Conservation (phyloP, 2,797 vertebrate species). For the Xerus rutilus region DNA sequence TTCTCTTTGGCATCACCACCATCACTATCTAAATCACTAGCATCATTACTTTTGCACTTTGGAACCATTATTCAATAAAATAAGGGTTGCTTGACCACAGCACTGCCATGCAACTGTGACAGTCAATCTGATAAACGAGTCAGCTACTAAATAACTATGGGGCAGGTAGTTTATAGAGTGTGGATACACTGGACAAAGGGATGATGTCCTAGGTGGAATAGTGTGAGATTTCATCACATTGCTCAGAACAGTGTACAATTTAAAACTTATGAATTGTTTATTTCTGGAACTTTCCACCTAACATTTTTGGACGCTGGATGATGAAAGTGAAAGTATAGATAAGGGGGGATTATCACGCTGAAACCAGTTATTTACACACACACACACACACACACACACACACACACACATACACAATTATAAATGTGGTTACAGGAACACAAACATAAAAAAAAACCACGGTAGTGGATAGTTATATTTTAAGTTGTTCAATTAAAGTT, state of each 20-base stretch:
- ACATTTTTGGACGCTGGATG: neutral
- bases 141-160: neutral
- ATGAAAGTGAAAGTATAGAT: neutral
- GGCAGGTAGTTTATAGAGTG: neutral
- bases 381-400: neutral
- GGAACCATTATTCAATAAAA: neutral
- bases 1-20: neutral
- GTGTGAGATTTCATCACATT: neutral
- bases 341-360: neutral
- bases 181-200: neutral
- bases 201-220: no score
- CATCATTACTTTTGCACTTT: neutral
- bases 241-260: neutral
- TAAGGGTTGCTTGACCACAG: neutral
- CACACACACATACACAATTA: neutral
- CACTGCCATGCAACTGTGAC: neutral
- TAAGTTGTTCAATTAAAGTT: conserved; percentile 22
- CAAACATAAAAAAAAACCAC: neutral
- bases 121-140: neutral
- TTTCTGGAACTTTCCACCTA: neutral
- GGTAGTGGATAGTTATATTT: conserved; percentile 18
- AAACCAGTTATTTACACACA: neutral
- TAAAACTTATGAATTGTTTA: neutral
- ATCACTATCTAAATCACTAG: no score
- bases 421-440: neutral